Evolutionary conservation across 2,888 invertebrate genomes (phyloP).

Genomic region (Coleophora deauratella): DNA sequence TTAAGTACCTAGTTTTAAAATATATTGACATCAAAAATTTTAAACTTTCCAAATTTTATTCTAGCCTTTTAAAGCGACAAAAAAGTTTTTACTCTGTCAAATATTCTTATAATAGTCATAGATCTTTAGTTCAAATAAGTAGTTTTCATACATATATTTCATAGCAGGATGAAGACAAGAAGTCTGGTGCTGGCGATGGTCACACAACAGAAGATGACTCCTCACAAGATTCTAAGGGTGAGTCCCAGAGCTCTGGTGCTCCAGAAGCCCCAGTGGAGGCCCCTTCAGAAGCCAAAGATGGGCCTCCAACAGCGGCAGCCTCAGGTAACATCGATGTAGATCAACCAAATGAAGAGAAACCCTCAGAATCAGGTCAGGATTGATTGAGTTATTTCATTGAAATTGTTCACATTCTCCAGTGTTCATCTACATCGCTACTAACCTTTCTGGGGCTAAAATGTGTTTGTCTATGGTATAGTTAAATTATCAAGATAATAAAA

Average conservation of each 20-base stretch:
- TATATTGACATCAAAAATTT: too few species aligned
- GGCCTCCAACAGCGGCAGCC: conserved; percentile 20
- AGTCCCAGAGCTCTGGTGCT: conserved; percentile 31
- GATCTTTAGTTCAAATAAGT: too few species aligned
- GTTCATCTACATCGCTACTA: conserved; percentile 64
- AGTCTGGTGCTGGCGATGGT: conserved; percentile 60
- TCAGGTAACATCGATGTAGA: conserved; percentile 64
- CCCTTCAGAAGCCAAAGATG: conserved; percentile 1
- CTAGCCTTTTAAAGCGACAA: too few species aligned
- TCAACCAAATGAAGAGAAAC: conserved; percentile 37
- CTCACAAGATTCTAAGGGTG: conserved; percentile 71
- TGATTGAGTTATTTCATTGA: conserved; percentile 14
- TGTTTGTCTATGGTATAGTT: conserved; percentile 6
- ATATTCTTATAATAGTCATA: too few species aligned
- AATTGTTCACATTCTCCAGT: conserved; percentile 26
- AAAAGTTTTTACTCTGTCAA: too few species aligned
- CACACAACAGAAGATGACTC: conserved; percentile 70
- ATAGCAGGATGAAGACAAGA: conserved; percentile 67
- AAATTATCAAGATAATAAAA: too few species aligned
- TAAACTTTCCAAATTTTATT: too few species aligned
- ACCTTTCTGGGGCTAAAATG: conserved; percentile 33
- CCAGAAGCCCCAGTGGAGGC: conserved; percentile 11
- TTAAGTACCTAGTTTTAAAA: too few species aligned
- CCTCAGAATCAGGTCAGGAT: conserved; percentile 43
- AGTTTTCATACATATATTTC: not conserved